phyloP scores from a whole-genome alignment of 2,113 vertebrate species.

The Chaetorhynchus papuensis region DNA sequence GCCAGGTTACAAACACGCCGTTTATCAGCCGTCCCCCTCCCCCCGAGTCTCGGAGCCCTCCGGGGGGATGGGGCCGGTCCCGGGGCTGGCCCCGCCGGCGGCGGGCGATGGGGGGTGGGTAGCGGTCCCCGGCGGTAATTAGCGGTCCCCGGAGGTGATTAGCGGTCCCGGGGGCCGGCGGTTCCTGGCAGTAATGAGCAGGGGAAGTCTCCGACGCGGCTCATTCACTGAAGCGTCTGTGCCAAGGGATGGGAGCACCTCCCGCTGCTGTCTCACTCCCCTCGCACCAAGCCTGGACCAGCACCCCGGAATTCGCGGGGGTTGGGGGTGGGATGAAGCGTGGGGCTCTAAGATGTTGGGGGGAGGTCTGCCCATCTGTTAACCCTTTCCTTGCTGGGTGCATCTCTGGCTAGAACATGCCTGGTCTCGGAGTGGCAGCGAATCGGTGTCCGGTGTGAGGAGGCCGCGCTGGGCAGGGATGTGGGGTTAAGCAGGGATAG shows the following conservation, averaged over 20 bases:
- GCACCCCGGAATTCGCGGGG: neutral
- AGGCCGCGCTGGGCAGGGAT: neutral
- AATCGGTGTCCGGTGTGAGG: neutral
- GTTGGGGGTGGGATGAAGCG: neutral
- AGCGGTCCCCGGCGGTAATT: neutral
- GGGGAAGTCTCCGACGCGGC: neutral
- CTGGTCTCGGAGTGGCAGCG: neutral
- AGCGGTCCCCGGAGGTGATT: neutral
- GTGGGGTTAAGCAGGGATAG: neutral
- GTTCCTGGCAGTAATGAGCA: neutral
- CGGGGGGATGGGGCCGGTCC: neutral
- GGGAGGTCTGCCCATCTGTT: neutral
- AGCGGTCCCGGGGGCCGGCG: neutral
- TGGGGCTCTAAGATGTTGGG: neutral
- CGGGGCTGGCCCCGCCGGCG: neutral
- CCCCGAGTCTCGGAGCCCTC: neutral
- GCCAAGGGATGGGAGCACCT: neutral
- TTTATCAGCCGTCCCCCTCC: neutral
- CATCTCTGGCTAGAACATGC: neutral
- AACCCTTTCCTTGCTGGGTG: neutral
- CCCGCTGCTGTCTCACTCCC: rapidly evolving
- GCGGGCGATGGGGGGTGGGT: neutral
- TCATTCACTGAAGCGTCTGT: neutral
- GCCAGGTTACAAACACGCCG: neutral
- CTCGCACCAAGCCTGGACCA: neutral